These are phyloP conservation scores for Aratinga solstitialis DNA, from an alignment of 2,797 vertebrate species.

Conservation along the genomic window DNA sequence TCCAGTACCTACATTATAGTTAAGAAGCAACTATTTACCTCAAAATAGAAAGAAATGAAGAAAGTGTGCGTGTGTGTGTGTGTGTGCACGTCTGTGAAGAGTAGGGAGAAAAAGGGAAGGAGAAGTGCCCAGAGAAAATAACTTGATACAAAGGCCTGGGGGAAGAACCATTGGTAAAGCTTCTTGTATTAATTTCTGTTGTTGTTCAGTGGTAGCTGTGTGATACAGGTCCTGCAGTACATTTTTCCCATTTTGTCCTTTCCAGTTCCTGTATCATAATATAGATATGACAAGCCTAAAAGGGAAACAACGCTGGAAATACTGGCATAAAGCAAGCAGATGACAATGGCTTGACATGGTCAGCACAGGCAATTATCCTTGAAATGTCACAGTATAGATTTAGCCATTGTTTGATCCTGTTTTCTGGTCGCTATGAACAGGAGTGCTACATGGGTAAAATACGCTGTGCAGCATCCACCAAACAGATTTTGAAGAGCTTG, in stretches of 20 bases:
- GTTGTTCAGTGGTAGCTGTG: background rate
- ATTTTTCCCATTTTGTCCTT: background rate
- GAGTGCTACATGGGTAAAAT: background rate
- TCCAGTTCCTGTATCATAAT: background rate
- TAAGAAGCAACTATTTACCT: conserved; percentile 76
- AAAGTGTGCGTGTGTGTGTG: background rate
- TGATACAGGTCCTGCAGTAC: background rate
- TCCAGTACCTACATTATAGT: conserved; percentile 79
- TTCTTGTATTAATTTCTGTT: background rate
- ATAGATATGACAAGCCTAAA: background rate
- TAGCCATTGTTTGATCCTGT: fast-evolving
- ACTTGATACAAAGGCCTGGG: background rate
- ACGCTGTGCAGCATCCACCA: background rate
- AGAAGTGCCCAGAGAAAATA: background rate
- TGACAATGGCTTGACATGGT: background rate
- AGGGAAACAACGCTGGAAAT: background rate
- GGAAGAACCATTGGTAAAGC: background rate
- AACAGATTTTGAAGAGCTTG: background rate
- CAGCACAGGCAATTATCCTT: background rate
- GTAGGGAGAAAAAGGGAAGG: background rate
- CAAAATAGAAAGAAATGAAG: conserved; percentile 41
- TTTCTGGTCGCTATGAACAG: background rate
- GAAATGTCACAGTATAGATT: background rate
- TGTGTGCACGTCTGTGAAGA: background rate
- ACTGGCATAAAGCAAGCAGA: background rate